Base-by-base conservation (phyloP, 2,888 invertebrate genomes). In the Thelaira solivaga region DNA sequence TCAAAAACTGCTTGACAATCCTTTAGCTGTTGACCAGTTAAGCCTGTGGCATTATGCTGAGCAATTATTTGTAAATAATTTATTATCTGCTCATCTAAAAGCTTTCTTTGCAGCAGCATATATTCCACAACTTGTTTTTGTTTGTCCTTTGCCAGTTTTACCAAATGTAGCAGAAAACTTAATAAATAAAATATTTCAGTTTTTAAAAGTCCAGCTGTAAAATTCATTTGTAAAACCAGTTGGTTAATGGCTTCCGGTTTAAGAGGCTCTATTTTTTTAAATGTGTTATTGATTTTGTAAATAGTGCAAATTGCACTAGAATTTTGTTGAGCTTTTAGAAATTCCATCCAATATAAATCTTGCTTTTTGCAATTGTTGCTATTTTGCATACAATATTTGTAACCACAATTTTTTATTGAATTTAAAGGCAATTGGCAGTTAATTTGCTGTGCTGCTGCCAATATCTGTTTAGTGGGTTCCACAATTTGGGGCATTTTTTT, bases 251-350 rank as follows among this genome's bases (percentile, higher is more conserved):
- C n/a, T 7, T 57, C 26, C 10, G 2, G 1, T 1, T 72, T n/a
- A 3, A 77, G 49, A 1, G 47, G 18, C 8, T 57, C 18, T 3
- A 20, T 67, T 2, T 55, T 61, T 31, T 43, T 26, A 4, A 72
- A 11, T 1, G 67, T 72, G 67, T 49, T 77, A 72, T n/a, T 34
- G 22, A 72, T 67, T 36, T 61, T 61, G 22, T 68, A 72, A 6
- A 72, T 29, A 72, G n/a, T n/a, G n/a, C 68, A 72, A 67, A 67
- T 77, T 18, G 62, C 62, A 7, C 41, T 61, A 6, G 76, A 49
- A 6, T 72, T 18, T 13, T 55, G n/a, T 49, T 72, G 72, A 11
- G 67, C 36, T 24, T 26, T 67, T 0, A 76, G 22, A 3, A 77
- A 72, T 10, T 72, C 49, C 2, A 47, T 18, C 72, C 76, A 77